phyloP scores from a whole-genome alignment of 2,888 invertebrate genomes.

The Noctuana brunneofusca region DNA sequence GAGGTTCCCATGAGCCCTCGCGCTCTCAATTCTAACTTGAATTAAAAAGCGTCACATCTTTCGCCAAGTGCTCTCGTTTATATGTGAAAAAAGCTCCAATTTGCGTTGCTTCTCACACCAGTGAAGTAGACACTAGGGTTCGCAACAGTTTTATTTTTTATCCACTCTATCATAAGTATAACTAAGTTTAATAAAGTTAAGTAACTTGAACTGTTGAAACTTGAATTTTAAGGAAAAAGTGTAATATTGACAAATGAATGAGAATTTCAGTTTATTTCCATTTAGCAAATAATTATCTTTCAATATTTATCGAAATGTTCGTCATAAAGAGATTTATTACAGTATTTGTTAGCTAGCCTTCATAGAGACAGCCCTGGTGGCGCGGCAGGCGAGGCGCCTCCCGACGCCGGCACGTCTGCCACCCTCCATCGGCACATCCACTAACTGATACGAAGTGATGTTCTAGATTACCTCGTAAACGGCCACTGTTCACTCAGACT shows the following conservation, averaged over 20 bases:
- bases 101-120: constrained; percentile 55
- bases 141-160: neutral
- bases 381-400: constrained; percentile 45
- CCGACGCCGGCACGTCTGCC: constrained; percentile 69
- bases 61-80: constrained; percentile 55
- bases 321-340: neutral
- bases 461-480: constrained; percentile 71
- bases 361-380: constrained; percentile 40
- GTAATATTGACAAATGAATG: too few relatives aligned
- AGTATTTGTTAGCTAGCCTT: constrained; percentile 1
- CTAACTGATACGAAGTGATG: constrained; percentile 53
- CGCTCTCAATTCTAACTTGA: constrained; percentile 49
- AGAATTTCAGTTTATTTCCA: neutral
- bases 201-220: neutral
- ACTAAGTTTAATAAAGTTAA: neutral
- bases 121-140: constrained; percentile 7
- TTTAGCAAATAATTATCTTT: too few relatives aligned
- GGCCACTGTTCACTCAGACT: constrained; percentile 39
- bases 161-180: neutral
- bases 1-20: constrained; percentile 35
- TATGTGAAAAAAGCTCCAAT: constrained; percentile 53
- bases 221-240: too few relatives aligned
- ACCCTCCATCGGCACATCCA: constrained; percentile 45
- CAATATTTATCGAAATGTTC: neutral
- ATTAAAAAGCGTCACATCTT: constrained; percentile 61